A percentile compares a stretch with the other conserved stretches of the same genome.
Conservation (phyloP, 2,113 vertebrate genomes). For the Xenus cinereus region DNA sequence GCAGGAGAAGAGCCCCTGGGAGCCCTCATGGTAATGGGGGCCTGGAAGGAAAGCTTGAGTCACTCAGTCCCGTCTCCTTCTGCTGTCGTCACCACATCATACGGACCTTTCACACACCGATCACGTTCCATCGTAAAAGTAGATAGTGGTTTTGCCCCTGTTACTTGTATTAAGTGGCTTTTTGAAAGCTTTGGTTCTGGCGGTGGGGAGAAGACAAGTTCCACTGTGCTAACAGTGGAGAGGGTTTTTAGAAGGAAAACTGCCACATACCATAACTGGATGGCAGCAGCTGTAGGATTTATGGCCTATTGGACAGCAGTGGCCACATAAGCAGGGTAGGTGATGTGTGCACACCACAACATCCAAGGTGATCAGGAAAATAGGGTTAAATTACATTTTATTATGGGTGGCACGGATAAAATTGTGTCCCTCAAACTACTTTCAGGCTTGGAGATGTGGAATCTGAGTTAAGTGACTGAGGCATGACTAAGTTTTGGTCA, state of each 20-base stretch:
- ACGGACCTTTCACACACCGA: background rate
- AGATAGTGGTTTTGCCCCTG: constrained; percentile 25
- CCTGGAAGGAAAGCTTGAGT: constrained; percentile 60
- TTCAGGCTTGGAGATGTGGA: constrained; percentile 39
- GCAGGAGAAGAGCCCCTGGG: constrained; percentile 36
- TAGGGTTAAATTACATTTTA: background rate
- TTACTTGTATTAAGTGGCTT: background rate
- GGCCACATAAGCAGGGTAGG: background rate
- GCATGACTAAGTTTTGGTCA: constrained; percentile 59
- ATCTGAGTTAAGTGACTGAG: constrained; percentile 45
- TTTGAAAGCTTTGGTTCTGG: background rate
- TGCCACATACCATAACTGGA: background rate
- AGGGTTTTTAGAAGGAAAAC: background rate
- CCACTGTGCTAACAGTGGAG: background rate
- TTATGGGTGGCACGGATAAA: constrained; percentile 3
- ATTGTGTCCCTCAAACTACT: constrained; percentile 10
- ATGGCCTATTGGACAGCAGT: background rate
- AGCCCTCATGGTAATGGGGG: background rate
- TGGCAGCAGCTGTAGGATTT: background rate
- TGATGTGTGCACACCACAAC: background rate
- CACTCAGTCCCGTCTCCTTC: constrained; percentile 19
- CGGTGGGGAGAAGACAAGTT: background rate
- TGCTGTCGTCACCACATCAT: constrained; percentile 46
- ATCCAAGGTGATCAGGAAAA: background rate
- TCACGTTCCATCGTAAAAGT: constrained; percentile 49